These are phyloP conservation scores for Odontomyia ornata DNA, from an alignment of 2,888 invertebrate genomes.

Conservation along the genomic window DNA sequence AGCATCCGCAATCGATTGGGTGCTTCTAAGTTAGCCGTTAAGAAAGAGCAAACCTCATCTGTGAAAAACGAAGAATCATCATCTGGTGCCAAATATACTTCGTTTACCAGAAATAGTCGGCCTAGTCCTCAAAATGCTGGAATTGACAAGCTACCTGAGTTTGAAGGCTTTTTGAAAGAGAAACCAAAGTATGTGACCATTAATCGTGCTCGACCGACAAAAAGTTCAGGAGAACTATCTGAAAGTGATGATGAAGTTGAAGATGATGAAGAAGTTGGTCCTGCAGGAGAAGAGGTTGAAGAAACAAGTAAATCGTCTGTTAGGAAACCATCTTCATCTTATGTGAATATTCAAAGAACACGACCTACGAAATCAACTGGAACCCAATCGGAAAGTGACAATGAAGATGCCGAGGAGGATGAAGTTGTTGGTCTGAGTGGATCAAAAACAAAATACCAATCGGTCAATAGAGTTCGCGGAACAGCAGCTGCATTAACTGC, in stretches of 20 bases:
- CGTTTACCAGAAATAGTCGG: constrained; percentile 71
- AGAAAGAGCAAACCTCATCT: constrained; percentile 40
- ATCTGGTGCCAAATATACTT: constrained; percentile 65
- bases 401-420: constrained; percentile 52
- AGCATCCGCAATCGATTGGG: constrained; percentile 60
- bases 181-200: constrained; percentile 76
- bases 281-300: constrained; percentile 52
- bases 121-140: constrained; percentile 70
- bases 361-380: constrained; percentile 18
- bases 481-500: not conserved
- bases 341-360: constrained; percentile 51
- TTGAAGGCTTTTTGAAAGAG: constrained; percentile 62
- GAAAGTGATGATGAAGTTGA: constrained; percentile 53
- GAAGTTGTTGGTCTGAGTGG: constrained; percentile 52
- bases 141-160: constrained; percentile 62
- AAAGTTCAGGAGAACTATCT: constrained; percentile 57
- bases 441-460: constrained; percentile 14
- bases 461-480: constrained; percentile 29
- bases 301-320: constrained; percentile 29
- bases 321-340: constrained; percentile 52
- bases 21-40: constrained; percentile 49
- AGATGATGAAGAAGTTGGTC: constrained; percentile 50
- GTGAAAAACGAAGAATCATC: constrained; percentile 45
- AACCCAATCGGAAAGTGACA: constrained; percentile 51
- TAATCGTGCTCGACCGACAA: constrained; percentile 67